These are phyloP conservation scores for Mimumesa dahlbomi DNA, from an alignment of 2,888 invertebrate genomes.

Conservation along the genomic window DNA sequence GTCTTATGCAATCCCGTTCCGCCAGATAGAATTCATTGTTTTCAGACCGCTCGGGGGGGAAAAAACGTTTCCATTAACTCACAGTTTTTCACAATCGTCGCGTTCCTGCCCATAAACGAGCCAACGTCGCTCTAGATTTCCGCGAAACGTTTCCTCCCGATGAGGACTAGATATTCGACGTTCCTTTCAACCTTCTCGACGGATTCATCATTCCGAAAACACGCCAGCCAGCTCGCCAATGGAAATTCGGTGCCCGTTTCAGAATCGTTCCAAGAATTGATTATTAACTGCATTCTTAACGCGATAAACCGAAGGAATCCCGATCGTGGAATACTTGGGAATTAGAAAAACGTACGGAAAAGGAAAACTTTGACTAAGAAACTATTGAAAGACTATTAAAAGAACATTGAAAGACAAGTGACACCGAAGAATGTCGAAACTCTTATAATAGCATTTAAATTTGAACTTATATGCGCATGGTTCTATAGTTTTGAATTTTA, in stretches of 20 bases:
- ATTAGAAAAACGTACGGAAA: no score
- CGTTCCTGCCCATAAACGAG: neutral
- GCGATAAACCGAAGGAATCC: no score
- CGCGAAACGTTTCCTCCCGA: slow-evolving; percentile 7
- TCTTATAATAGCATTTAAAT: no score
- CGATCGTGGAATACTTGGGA: no score
- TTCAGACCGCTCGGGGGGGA: slow-evolving; percentile 19
- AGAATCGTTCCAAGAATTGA: slow-evolving; percentile 23
- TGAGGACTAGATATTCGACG: neutral
- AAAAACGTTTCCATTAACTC: slow-evolving; percentile 13
- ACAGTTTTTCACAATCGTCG: slow-evolving; percentile 19
- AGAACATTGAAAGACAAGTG: no score
- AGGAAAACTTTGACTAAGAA: no score
- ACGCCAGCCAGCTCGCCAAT: slow-evolving; percentile 3
- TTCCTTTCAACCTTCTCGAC: no score
- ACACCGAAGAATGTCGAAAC: no score
- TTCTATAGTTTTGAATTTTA: no score
- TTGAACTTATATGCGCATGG: no score
- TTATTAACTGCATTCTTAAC: no score
- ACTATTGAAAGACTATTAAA: no score
- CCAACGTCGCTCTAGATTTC: slow-evolving; percentile 12
- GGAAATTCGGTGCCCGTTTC: slow-evolving; percentile 25
- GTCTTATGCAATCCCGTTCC: slow-evolving; percentile 55
- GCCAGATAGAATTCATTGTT: slow-evolving; percentile 46
- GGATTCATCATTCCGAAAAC: slow-evolving; percentile 11